Percentiles rank a stretch among this genome's conserved stretches.
Conservation (phyloP, 2,888 invertebrate species). For the Melieria crassipennis region DNA sequence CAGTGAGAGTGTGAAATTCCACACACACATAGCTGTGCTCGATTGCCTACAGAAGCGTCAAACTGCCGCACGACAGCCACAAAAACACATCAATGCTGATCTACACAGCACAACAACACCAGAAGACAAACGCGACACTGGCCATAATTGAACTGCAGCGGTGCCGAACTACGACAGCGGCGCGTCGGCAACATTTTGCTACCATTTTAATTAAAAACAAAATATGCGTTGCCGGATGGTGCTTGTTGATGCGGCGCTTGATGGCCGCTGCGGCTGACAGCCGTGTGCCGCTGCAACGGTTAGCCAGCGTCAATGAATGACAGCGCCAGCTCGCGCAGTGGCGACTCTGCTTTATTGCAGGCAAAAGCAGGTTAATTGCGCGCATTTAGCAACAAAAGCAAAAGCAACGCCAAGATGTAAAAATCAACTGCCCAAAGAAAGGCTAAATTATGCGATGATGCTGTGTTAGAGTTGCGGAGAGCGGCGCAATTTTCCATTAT, state of each 20-base stretch:
- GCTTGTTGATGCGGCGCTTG: background rate
- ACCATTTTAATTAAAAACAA: conserved; percentile 48
- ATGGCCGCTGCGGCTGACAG: background rate
- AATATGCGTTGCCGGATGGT: conserved; percentile 26
- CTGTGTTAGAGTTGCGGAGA: conserved; percentile 8
- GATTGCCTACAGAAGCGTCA: too few relatives aligned
- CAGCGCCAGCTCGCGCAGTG: background rate
- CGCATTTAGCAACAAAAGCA: conserved; percentile 39
- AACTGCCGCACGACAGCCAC: too few relatives aligned
- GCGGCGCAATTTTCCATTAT: conserved; percentile 50
- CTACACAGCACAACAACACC: too few relatives aligned
- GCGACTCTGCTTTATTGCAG: background rate
- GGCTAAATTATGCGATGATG: conserved; percentile 36
- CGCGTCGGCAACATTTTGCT: background rate
- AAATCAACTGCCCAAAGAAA: too few relatives aligned
- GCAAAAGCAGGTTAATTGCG: conserved; percentile 52
- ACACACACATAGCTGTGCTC: too few relatives aligned
- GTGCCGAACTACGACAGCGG: too few relatives aligned
- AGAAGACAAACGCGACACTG: too few relatives aligned
- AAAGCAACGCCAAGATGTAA: conserved; percentile 8
- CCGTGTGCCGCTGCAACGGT: conserved; percentile 18
- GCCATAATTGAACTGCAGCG: too few relatives aligned
- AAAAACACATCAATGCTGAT: too few relatives aligned
- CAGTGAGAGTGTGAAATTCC: too few relatives aligned
- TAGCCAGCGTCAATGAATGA: background rate